Base-by-base conservation (phyloP, 2,888 invertebrate genomes). In the Drosophila fungiperda region DNA sequence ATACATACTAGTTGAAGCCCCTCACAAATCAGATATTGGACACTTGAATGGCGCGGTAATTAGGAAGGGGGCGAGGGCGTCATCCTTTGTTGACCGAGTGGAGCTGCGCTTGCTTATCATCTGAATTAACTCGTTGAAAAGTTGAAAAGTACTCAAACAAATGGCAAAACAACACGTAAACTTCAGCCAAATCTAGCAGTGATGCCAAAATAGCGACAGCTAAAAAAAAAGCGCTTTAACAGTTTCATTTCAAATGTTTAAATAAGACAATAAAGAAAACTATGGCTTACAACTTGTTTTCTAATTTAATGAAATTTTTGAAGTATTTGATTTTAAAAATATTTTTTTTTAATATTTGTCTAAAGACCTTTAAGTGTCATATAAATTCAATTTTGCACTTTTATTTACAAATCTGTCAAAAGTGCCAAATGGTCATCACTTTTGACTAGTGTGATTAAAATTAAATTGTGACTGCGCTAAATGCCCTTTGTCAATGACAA, bases 401-500 rank as follows among this genome's bases (percentile, higher is more conserved):
- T 8, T 17, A 38, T 38, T 38, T 17, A 15, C 12, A 45, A 20
- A 15, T 42, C 7, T 45, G 26, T 15, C 17, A 17, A 29, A 40
- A 55, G 1, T 8, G 15, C 20, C 40, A 40, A 40, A 15, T 42
- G 8, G 15, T 6, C 29, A 42, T 40, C 20, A 20, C 40, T 42
- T 20, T 15, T 15, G 45, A 23, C 1, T 7, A 12, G 20, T 15
- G 20, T 12, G 20, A 45, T 45, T 20, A 0, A 45, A 45, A 45
- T 45, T 3, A 23, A 45, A 45, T 45, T 23, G 12, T 15, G 9
- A 40, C 8, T 50, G 32, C 12, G 54, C 2, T 9, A 9, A 42
- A 9, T 42, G 57, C n/a, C 57, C 29, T 42, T 32, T 32, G 40
- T 23, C 42, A 42, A 57, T 57, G 57, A 57, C 55, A 55, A 55